Base-by-base conservation (phyloP, 1,140 invertebrate genomes). In the Drosophila ercepeae region DNA sequence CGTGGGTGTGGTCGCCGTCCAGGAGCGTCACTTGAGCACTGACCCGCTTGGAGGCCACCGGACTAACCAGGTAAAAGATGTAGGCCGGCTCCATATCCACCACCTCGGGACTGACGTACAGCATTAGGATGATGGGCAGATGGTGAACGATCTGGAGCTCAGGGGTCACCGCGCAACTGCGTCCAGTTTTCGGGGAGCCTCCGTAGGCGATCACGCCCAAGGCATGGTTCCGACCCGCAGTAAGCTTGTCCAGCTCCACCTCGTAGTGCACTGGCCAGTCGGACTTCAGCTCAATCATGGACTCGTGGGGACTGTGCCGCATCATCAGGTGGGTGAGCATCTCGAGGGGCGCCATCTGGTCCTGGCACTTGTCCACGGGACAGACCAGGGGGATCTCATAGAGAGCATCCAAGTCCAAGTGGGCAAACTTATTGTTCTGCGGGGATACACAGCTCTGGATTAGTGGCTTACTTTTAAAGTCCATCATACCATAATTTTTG, bases 131-230 rank as follows among this genome's bases (percentile, higher is more conserved):
- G 0, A 77, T 23, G 9, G 74, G 74, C 53, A 77, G n/a, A 45
- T 77, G 70, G 36, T 77, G 70, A 11, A 77, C 58, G 4, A 77
- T 19, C 13, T 77, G 70, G 19, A 77, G 53, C 11, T 74, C 65
- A 2, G 71, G 32, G 1, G 64, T 67, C 11, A 77, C 52, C 2
- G 74, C 53, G 13, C 53, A 59, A 29, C 74, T 77, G 41, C 53
- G 58, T 9, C 2, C 36, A 3, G 13, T 6, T 8, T 64, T 53
- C 21, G 27, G 55, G 6, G 64, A 44, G 32, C 74, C 74, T 5
- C 49, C 44, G 16, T 77, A 77, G 14, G 74, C 74, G 16, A 77
- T 64, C 1, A 54, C 74, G 5, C 29, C 70, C 7, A 77, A 44
- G 9, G 53, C 74, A 50, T 77, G 64, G 50, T 74, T 77, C 18